Base-by-base conservation (phyloP, 2,113 vertebrate species). In the Tretioscincus oriximinensis region DNA sequence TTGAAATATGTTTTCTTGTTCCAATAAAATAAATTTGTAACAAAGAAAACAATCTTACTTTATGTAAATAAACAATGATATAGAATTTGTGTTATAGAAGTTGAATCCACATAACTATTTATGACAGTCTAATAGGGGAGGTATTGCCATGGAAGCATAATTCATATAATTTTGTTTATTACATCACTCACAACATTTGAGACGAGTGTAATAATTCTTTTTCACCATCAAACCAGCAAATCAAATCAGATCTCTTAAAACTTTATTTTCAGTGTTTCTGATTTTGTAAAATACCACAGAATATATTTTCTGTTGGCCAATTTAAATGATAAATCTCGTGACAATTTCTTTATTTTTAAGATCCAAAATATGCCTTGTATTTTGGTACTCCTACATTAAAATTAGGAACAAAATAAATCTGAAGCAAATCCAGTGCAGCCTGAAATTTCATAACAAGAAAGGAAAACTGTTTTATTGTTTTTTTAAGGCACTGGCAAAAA, bases 401-500 rank as follows among this genome's bases (percentile, higher is more conserved):
- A 80, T 79, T 90, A 86, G 89, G 88, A 88, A 86, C 77, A 92
- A 92, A 93, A 87, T 89, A 95, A 95, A 93, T 94, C 92, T 70
- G 86, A 96, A 96, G 93, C 87, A 73, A 93, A 85, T 73, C 84
- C 87, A 80, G 73, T 88, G 85, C 85, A 95, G 94, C 91, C 94
- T 94, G 92, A 91, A 96, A 90, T 93, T 93, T 92, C 91, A 96
- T 93, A 93, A 58, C 12, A 88, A 84, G 88, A 91, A 90, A 92
- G 92, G 86, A 91, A 94, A 94, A 88, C 90, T 87, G 91, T 93
- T 91, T 91, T 94, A 93, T 93, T 88, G 91, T 88, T 92, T 91
- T 91, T 96, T 95, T 93, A 58, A 58, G 54, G 95, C 95, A 95
- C 94, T 95, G 95, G 93, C 92, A 95, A 96, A 95, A 91, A 14